Base-by-base conservation (phyloP, 2,888 invertebrate genomes). In the Stramonita haemastoma region DNA sequence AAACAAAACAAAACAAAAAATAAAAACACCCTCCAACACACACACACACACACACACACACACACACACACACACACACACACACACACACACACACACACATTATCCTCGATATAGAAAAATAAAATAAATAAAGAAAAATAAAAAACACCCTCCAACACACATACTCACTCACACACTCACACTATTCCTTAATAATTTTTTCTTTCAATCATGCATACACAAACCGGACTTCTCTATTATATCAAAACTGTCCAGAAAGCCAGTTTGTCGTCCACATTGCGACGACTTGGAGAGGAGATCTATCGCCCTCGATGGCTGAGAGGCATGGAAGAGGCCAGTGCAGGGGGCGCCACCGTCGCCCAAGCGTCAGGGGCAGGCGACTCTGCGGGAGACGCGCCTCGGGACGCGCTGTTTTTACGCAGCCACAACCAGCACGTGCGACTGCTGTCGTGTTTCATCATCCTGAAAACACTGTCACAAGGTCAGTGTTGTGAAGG, bases 241-340 rank as follows among this genome's bases (percentile, higher is more conserved):
- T n/a, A 26, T 26, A 66, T 26, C 2, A 4, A 66, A 34, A 34
- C 34, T 83, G 91, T 90, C 90, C 90, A 95, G 95, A 95, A 95
- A 92, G 91, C 94, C 5, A 94, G 93, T 84, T 91, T 95, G 77
- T 93, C 94, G 0, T 95, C 95, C 0, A 95, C 95, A 34, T 91
- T 95, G 87, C 92, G 95, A 36, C 90, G 95, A 81, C 93, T 96
- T 0, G 95, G 95, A n/a, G 95, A 95, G 90, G 95, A 96, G 89
- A 91, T 96, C 73, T 96, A 95, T 91, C 92, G 94, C 26, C 91
- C 91, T 6, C 85, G 89, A 19, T 89, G 89, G 89, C 57, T 89
- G 32, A 70, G 89, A 34, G 66, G 84, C 8, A 73, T 83, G 46
- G 89, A 89, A 29, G 89, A 89, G 13, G 32, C 70, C 29, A 56